Evolutionary conservation across 2,113 vertebrate genomes (phyloP), one percentile per base, ranked within the genome.

Genomic region (Lepisosteus oculatus): DNA sequence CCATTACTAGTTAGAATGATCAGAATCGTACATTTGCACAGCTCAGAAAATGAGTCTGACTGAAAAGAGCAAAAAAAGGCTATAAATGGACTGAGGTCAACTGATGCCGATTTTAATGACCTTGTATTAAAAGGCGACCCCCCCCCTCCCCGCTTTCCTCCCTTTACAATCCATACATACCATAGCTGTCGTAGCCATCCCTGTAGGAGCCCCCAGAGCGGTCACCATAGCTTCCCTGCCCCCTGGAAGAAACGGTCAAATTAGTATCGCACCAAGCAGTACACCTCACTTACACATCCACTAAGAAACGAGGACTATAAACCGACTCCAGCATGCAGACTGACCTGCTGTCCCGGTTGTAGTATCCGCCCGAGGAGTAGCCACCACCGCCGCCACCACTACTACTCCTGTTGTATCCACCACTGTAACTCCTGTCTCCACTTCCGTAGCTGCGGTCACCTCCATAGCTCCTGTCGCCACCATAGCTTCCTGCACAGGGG

Each of bases 161-260:
- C 29, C 29, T 29, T 51, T 51, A 51, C 61, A 59, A 80, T 69
- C 55, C 1, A 80, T 82, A 81, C 96, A 92, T 94, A 98, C 97
- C 92, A 63, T 98, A 99, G 86, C 94, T 94, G 90, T 99, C 97
- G 0, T 98, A 99, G 81, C 87, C 87, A 76, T 99, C 96, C 74
- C 96, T 93, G 91, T 99, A 99, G 51, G 94, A 95, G 6, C 93
- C 89, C 41, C 93, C 87, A 73, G 88, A 88, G 75, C 96, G 91
- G 4, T 97, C 95, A 0, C 93, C 85, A 41, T 97, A 98, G 65
- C 94, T 85, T 47, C 95, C 91, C 91, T 96, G 95, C 75, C 93
- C 93, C 91, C 97, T 95, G 81, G 5, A 73, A 68, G 3, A 43
- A 13, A 0, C n/a, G 17, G 0, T 17, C 0, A 15, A 55, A 11